Evolutionary conservation across 2,888 invertebrate genomes (phyloP), one percentile per base, ranked within the genome.

Genomic region (Gymnoscelis rufifasciata): DNA sequence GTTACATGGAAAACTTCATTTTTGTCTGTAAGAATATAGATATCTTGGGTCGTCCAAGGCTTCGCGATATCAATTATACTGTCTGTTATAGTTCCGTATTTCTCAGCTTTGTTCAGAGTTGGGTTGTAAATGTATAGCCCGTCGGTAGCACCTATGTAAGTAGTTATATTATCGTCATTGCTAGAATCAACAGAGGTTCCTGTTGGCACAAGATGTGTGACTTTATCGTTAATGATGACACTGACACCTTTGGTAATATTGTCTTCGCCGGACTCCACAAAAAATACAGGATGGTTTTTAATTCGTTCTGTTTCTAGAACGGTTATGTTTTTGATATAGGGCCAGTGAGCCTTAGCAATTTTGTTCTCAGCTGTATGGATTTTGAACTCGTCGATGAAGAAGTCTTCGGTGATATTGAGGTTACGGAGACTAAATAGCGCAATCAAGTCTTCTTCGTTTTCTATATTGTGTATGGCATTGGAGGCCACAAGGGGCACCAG

Each of bases 21-120:
- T 13, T 74, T 64, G 23, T 71, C 69, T 4, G 76, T 78, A 1
- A 86, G 35, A 12, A 74, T 69, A 52, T 78, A 86, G 1, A 84
- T 59, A 0, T 43, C 13, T 27, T 76, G 75, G 12, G 64, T 62
- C 1, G 60, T 60, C 30, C 76, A 77, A 0, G 50, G 59, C 57
- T 71, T 71, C 6, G 65, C 74, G 3, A 81, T 65, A 4, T 58
- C 56, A 1, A 77, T 70, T 1, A 78, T 57, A 19, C 58, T 71
- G 14, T 81, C 79, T 7, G 63, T 68, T 1, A 78, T n/a, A 1
- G 70, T 48, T 0, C 79, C 79, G 23, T 72, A 78, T 61, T 78
- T 79, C 1, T 57, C 58, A 12, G 64, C 62, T 11, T 41, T 60
- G 8, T 59, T 60, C 2, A 58, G 43, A 4, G 56, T 54, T 0